Base-by-base conservation (phyloP, 2,113 vertebrate species). In the Rhadina sibilatrix region DNA sequence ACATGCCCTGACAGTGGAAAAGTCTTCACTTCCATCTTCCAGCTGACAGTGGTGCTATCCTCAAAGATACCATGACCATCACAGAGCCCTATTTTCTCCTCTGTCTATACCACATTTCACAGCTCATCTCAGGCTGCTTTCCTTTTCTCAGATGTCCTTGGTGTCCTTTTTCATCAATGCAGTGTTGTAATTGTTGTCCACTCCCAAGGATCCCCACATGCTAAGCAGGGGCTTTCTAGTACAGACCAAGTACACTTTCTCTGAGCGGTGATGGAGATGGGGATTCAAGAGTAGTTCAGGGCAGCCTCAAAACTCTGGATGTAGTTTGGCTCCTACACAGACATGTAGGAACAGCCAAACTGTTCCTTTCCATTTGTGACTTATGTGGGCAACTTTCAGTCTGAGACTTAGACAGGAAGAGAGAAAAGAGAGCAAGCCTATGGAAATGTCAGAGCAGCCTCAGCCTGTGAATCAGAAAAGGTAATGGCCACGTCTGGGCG, bases 181-280 rank as follows among this genome's bases (percentile, higher is more conserved):
- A 33, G 10, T 47, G 22, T 38, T 84, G 37, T 42, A 56, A 46
- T 47, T 89, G 31, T 57, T 87, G 24, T 7, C 31, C 1, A 1
- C 35, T 46, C 22, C 19, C 25, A 61, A 27, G 37, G 40, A 31
- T 88, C 4, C 21, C 25, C 0, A 0, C 7, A 2, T 66, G 50
- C 38, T 68, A 49, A 11, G 15, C 0, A 0, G 50, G 46, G 42
- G 5, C 70, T 42, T 83, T 83, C 3, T 31, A 25, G 37, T 28
- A 56, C 4, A 14, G 18, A 69, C 50, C 0, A 0, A 69, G 17
- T 69, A 70, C 31, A 25, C 6, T 24, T 77, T 65, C 9, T 56
- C 23, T 70, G 27, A 33, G 12, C 14, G 4, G 1, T 50, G 18
- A 12, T 57, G 42, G 33, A 77, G 28, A 15, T 3, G 16, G 35